Evolutionary conservation across 2,113 vertebrate species (phyloP), one percentile per base, ranked within the genome.

Genomic region (Oryzias melastigma): DNA sequence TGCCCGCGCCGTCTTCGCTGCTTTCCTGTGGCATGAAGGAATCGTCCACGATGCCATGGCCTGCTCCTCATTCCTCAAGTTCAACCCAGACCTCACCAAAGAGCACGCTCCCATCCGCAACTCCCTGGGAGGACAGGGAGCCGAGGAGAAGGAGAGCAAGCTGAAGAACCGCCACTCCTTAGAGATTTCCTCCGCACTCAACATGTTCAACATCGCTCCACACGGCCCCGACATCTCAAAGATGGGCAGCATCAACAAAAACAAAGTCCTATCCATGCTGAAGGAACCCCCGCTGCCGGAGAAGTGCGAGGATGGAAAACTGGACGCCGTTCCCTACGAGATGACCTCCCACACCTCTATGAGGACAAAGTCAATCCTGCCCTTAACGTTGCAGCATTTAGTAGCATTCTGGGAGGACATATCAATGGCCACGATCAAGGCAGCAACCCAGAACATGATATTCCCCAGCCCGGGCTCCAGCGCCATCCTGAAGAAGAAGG

Each of bases 201-300:
- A 98, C 81, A 98, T 98, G 96, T 98, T 98, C 81, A 98, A 99
- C 73, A 98, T 99, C 71, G 87, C 97, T 4, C 97, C 96, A 52
- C 97, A 98, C 10, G 97, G 97, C 46, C 96, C 97, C 18, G 97
- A 99, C 85, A 99, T 99, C 82, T 99, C 97, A 57, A 99, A 99
- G 90, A 99, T 99, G 97, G 97, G 96, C 43, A 98, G 96, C 87
- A 98, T 99, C 84, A 99, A 99, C 84, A 99, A 99, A 89, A 99
- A 99, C 63, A 98, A 99, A 68, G 97, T 99, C 22, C 90, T 99
- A 4, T 99, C 97, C 5, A 99, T 99, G 97, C 90, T 99, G 29
- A 98, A 98, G 80, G 97, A 99, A 43, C 95, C 96, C 4, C 95
- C 97, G 1, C 88, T 98, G 46, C 96, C 95, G 65, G 97, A 99